Percentiles rank a stretch among this genome's conserved stretches.
Conservation (phyloP, 2,113 vertebrate species). For the Malurus alboscapulatus region DNA sequence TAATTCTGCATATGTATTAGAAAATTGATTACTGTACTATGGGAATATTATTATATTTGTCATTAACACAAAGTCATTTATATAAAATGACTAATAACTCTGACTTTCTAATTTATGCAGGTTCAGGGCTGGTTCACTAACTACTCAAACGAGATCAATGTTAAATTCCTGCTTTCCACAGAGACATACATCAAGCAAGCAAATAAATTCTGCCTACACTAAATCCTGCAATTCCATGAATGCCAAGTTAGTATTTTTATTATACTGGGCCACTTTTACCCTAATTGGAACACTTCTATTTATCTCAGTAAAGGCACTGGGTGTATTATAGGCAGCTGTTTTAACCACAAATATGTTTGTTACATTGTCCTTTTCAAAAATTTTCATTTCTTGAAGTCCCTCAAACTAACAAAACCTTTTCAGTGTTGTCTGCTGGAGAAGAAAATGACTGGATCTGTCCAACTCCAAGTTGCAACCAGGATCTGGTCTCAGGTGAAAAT, state of each 20-base stretch:
- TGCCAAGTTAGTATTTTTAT: not conserved
- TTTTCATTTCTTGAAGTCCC: not conserved
- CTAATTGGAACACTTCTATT: not conserved
- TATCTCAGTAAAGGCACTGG: not conserved
- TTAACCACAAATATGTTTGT: not conserved
- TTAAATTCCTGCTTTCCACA: conserved; percentile 16
- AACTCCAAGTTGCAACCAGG: not conserved
- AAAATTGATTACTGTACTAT: conserved; percentile 74
- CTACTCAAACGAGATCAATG: conserved; percentile 48
- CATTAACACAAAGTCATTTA: conserved; percentile 69
- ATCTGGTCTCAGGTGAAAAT: not conserved
- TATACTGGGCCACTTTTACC: not conserved
- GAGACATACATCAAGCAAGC: not conserved
- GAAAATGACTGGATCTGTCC: not conserved
- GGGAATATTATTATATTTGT: conserved; percentile 74
- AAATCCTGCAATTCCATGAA: not conserved
- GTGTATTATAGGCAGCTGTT: not conserved
- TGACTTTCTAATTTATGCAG: conserved; percentile 57
- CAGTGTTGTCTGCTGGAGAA: not conserved
- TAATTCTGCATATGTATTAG: conserved; percentile 74
- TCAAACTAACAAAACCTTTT: not conserved
- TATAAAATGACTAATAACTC: conserved; percentile 61
- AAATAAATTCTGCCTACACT: conserved; percentile 23
- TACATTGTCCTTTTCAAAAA: not conserved
- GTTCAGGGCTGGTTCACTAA: conserved; percentile 44